Percentiles rank a stretch among this genome's conserved stretches.
phyloP scores from a whole-genome alignment of 2,113 vertebrate species.

The Boleophthalmus pectinirostris region DNA sequence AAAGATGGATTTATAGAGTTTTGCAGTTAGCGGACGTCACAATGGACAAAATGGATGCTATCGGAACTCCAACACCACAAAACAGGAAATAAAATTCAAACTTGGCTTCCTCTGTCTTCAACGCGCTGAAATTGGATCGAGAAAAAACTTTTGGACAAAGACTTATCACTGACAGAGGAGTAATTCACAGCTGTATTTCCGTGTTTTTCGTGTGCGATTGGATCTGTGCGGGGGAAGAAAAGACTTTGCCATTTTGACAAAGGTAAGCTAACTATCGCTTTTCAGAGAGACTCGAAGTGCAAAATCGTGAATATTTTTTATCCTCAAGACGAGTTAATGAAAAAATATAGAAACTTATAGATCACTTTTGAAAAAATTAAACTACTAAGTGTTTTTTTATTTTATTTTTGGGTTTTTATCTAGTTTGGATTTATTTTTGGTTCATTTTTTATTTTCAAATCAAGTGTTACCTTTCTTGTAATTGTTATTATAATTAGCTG shows the following conservation, averaged over 20 bases:
- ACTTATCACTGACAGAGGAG: constrained; percentile 69
- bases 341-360: constrained; percentile 78
- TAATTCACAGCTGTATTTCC: constrained; percentile 65
- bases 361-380: constrained; percentile 76
- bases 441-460: constrained; percentile 69
- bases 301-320: constrained; percentile 56
- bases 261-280: constrained; percentile 70
- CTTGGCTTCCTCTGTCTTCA: constrained; percentile 48
- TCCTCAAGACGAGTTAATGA: constrained; percentile 70
- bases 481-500: constrained; percentile 84
- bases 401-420: constrained; percentile 73
- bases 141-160: constrained; percentile 49
- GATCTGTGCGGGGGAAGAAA: constrained; percentile 59
- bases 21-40: constrained; percentile 24
- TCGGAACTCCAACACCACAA: constrained; percentile 36
- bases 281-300: constrained; percentile 38
- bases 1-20: constrained; percentile 59
- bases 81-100: constrained; percentile 48
- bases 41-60: constrained; percentile 22
- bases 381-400: constrained; percentile 78
- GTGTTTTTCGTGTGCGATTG: constrained; percentile 64
- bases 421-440: constrained; percentile 67
- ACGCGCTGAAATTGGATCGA: constrained; percentile 51
- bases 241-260: constrained; percentile 55
- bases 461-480: constrained; percentile 83